Percentiles rank a stretch among this genome's conserved stretches.
Evolutionary conservation across 1,140 invertebrate genomes (phyloP).

Genomic region (Popillia japonica): DNA sequence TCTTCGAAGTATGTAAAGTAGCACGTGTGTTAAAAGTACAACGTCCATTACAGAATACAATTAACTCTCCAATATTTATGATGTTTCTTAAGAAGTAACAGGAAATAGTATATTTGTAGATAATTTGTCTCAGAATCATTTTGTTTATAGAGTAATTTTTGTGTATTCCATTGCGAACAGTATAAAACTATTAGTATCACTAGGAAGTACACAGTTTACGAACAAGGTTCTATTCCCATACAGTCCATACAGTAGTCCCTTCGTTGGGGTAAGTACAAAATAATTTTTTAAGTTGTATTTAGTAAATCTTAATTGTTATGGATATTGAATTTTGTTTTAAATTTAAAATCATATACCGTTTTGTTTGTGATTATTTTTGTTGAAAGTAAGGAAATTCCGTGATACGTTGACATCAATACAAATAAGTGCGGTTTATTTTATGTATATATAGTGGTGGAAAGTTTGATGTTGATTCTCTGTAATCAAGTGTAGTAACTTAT

Average conservation of each 20-base stretch:
- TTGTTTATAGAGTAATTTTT: background rate
- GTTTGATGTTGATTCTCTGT: too few species aligned
- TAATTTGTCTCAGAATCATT: background rate
- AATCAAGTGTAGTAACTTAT: too few species aligned
- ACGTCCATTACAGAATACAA: too few species aligned
- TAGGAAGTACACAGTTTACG: background rate
- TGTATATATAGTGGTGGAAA: too few species aligned
- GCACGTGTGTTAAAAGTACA: too few species aligned
- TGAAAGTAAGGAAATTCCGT: too few species aligned
- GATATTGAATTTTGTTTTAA: background rate
- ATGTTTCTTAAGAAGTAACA: background rate
- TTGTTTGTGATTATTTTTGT: too few species aligned
- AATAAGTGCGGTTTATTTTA: too few species aligned
- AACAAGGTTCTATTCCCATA: constrained; percentile 15
- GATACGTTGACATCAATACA: too few species aligned
- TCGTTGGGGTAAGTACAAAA: constrained; percentile 47
- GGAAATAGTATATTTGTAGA: background rate
- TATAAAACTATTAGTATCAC: background rate
- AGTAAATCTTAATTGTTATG: background rate
- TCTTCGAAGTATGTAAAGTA: background rate
- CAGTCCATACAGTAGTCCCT: constrained; percentile 46
- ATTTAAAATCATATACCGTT: too few species aligned
- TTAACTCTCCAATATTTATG: background rate
- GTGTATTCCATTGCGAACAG: background rate
- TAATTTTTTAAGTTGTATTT: background rate